Percentiles rank a stretch among this genome's conserved stretches.
Conservation (phyloP, 2,113 vertebrate species). For the Ictalurus punctatus region DNA sequence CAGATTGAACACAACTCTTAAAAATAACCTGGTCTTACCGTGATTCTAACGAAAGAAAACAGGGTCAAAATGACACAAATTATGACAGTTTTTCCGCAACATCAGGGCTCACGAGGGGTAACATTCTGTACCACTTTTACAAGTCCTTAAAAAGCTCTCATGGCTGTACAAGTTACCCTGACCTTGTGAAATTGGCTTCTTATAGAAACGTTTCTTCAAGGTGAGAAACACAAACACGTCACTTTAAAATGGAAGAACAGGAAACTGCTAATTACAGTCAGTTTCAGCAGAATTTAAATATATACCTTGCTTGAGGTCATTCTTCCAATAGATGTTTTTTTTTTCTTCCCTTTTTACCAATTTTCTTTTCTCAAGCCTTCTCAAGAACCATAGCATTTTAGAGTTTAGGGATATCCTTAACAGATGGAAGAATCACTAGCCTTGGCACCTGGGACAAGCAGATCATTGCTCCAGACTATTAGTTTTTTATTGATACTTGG, state of each 20-base stretch:
- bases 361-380: background rate
- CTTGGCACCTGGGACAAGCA: background rate
- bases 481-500: background rate
- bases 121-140: conserved; percentile 16
- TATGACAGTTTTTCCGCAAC: background rate
- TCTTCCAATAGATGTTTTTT: background rate
- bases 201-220: conserved; percentile 11
- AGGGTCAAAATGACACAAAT: conserved; percentile 31
- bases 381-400: background rate
- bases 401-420: background rate
- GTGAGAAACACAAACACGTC: background rate
- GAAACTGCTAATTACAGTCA: background rate
- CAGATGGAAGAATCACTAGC: background rate
- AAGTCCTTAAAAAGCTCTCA: conserved; percentile 27
- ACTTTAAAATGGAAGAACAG: background rate
- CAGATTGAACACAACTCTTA: background rate
- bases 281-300: background rate
- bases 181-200: conserved; percentile 39
- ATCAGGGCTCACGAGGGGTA: background rate
- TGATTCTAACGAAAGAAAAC: conserved; percentile 13
- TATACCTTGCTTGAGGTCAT: background rate
- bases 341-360: too few relatives aligned
- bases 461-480: background rate
- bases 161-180: conserved; percentile 25
- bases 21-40: background rate